phyloP scores from a whole-genome alignment of 2,113 vertebrate genomes.

The Greenwoodochromis staneri region DNA sequence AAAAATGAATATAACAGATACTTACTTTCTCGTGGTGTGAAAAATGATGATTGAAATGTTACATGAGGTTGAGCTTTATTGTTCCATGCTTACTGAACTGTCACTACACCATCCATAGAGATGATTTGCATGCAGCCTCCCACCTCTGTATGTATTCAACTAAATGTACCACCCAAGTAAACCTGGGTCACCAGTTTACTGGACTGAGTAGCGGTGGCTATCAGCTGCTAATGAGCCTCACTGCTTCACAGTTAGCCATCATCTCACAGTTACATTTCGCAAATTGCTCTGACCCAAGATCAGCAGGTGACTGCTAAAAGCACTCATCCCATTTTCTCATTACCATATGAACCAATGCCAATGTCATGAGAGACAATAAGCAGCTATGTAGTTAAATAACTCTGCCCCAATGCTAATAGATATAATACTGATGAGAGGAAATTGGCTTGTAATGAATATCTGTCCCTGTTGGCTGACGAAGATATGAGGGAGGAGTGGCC shows the following conservation, averaged over 20 bases:
- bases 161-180: background rate
- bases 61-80: background rate
- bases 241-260: conserved; percentile 22
- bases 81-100: background rate
- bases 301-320: conserved; percentile 10
- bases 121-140: background rate
- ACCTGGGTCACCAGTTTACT: background rate
- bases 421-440: conserved; percentile 50
- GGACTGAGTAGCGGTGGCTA: background rate
- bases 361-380: conserved; percentile 16
- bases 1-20: background rate
- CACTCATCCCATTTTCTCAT: background rate
- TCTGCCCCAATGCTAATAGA: conserved; percentile 21
- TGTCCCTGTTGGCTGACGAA: conserved; percentile 46
- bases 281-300: conserved; percentile 12
- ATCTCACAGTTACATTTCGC: conserved; percentile 5
- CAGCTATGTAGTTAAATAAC: background rate
- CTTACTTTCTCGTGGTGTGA: background rate
- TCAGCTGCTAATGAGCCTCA: conserved; percentile 26
- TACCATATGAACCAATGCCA: conserved; percentile 9
- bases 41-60: background rate
- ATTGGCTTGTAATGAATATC: conserved; percentile 63
- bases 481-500: conserved; percentile 35
- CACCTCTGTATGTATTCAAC: background rate
- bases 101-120: background rate